Percentiles rank a stretch among this genome's conserved stretches.
Conservation (phyloP, 2,113 vertebrate species). For the Marcusenius ussheri region DNA sequence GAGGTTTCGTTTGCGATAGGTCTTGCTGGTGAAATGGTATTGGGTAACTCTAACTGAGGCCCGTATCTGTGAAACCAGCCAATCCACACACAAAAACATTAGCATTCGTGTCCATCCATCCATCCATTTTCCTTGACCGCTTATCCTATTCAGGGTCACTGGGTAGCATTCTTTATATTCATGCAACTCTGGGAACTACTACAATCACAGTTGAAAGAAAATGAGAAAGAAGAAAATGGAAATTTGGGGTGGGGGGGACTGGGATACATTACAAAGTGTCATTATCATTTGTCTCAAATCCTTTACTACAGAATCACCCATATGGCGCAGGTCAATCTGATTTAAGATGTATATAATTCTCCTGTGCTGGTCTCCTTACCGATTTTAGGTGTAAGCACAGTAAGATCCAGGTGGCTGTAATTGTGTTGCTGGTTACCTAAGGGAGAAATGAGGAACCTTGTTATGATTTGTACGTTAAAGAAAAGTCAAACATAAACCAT, state of each 20-base stretch:
- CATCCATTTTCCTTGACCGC: not conserved
- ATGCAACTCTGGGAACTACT: not conserved
- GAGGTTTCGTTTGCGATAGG: not conserved
- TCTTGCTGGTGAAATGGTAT: not conserved
- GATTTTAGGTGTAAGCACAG: conserved; percentile 81
- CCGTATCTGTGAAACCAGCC: not conserved
- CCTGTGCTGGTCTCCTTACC: conserved; percentile 62
- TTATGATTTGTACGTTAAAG: not conserved
- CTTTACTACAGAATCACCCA: not conserved
- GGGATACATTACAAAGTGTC: not conserved
- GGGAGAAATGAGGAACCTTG: conserved; percentile 33
- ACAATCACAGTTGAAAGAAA: not conserved
- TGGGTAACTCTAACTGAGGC: not conserved
- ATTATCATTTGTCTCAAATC: not conserved
- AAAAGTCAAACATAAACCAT: not conserved
- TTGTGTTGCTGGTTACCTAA: conserved; percentile 83
- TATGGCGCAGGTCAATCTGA: not conserved
- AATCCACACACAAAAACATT: not conserved
- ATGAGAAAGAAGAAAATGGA: no score
- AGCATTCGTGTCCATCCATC: not conserved
- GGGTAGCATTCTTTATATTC: not conserved
- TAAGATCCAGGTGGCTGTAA: conserved; percentile 86
- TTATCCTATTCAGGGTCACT: not conserved
- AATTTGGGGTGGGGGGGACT: not conserved
- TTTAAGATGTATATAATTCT: not conserved